A percentile compares a stretch with the other conserved stretches of the same genome.
Evolutionary conservation across 2,888 invertebrate genomes (phyloP).

Genomic region (Limnephilus rhombicus): DNA sequence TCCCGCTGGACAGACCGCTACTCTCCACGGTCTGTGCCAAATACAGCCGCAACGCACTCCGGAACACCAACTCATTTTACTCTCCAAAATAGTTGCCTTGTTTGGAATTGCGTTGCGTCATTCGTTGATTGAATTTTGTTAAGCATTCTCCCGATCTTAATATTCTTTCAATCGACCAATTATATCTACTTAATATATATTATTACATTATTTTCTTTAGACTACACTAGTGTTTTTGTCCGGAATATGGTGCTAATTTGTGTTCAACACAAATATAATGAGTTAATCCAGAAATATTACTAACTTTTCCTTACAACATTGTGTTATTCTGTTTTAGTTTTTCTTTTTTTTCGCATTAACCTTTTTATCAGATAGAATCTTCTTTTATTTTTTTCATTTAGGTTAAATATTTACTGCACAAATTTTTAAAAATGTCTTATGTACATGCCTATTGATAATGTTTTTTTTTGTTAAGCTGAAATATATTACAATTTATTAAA

Average conservation of each 20-base stretch:
- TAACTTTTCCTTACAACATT: conserved; percentile 52
- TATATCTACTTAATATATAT: background rate
- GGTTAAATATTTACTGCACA: conserved; percentile 62
- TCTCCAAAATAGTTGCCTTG: conserved; percentile 22
- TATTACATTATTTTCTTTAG: conserved; percentile 40
- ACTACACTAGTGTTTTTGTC: conserved; percentile 61
- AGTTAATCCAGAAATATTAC: conserved; percentile 58
- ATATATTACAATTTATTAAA: conserved; percentile 63
- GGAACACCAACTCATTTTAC: conserved; percentile 8
- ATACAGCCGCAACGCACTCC: background rate
- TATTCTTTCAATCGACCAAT: conserved; percentile 32
- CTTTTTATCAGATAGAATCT: conserved; percentile 15
- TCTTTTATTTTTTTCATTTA: conserved; percentile 49
- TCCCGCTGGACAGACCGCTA: conserved; percentile 4
- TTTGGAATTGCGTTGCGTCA: background rate
- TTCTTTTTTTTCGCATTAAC: conserved; percentile 33
- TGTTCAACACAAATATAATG: conserved; percentile 56
- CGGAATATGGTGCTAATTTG: conserved; percentile 66
- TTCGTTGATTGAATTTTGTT: background rate
- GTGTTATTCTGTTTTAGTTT: conserved; percentile 45
- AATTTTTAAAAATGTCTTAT: conserved; percentile 54
- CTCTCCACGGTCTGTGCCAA: conserved; percentile 28
- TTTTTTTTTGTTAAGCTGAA: conserved; percentile 59
- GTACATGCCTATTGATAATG: conserved; percentile 63
- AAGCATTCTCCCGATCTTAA: conserved; percentile 52